Base-by-base conservation (phyloP, 2,113 vertebrate genomes). In the Ciconia maguari region DNA sequence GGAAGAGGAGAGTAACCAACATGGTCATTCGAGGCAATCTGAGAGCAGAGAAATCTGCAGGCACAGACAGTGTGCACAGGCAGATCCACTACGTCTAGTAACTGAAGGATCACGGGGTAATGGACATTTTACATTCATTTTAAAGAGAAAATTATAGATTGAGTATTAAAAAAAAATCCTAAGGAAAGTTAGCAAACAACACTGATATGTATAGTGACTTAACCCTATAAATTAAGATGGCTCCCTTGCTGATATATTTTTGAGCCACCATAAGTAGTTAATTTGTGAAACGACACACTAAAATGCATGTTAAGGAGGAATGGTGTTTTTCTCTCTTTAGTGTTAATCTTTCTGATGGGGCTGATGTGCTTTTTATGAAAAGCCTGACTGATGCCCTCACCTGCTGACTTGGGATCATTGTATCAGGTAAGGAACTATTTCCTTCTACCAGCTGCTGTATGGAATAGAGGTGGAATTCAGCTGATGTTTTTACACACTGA, bases 371-470 rank as follows among this genome's bases (percentile, higher is more conserved):
- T 88, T 95, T 81, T 61, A 78, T 84, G 57, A 82, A 84, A 93
- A 92, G 80, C 48, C 44, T 94, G 86, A 96, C 52, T 93, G 89
- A 94, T 94, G 57, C 69, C 41, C 83, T 48, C 92, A 91, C 71
- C 86, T 97, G 94, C 87, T 94, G 78, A 68, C 61, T 84, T 65
- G 74, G 80, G 65, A 87, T 87, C 51, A 27, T n/a, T 90, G 42
- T 89, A 81, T 82, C 90, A 38, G 69, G 89, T 61, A 38, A 87
- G 83, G 52, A 44, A 66, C 74, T 36, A 89, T 94, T 92, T 95
- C 57, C 86, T 94, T 55, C 80, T 69, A 87, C 80, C 96, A 94
- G 72, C 94, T 89, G 95, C 91, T 96, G 60, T 65, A 62, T 3
- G 3, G 52, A 86, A 60, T 3, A 68, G 57, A 55, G 52, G 52